Percentiles rank a stretch among this genome's conserved stretches.
Evolutionary conservation across 1,140 invertebrate genomes (phyloP).

Genomic region (Drosophila gunungcola): DNA sequence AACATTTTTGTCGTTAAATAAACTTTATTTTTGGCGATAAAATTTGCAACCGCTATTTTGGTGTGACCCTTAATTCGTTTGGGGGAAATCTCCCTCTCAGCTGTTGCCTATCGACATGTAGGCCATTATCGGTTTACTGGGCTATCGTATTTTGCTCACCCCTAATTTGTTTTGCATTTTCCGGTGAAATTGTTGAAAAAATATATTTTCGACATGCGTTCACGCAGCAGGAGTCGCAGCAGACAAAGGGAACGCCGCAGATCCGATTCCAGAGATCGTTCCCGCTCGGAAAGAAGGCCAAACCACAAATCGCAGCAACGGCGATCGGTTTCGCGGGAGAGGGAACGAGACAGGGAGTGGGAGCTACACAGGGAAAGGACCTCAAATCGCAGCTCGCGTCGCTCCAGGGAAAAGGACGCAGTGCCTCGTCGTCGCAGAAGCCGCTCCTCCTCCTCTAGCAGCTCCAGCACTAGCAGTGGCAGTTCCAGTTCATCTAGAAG

Average conservation of each 20-base stretch:
- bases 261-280: constrained; percentile 19
- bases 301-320: constrained; percentile 5
- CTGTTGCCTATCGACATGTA: constrained; percentile 2
- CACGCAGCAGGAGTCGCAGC: constrained; percentile 59
- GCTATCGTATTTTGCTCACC: neutral
- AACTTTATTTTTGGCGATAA: constrained; percentile 1
- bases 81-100: neutral
- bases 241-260: constrained; percentile 36
- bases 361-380: constrained; percentile 7
- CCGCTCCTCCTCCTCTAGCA: constrained; percentile 31
- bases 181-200: constrained; percentile 21
- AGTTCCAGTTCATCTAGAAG: constrained; percentile 30
- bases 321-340: constrained; percentile 34
- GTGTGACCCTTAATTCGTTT: constrained; percentile 1
- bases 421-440: constrained; percentile 12
- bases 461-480: constrained; percentile 21
- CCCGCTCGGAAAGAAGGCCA: constrained; percentile 21
- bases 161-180: constrained; percentile 27
- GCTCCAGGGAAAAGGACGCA: constrained; percentile 23
- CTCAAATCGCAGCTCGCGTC: constrained; percentile 3
- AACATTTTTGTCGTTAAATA: constrained; percentile 14
- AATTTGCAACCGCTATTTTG: constrained; percentile 3
- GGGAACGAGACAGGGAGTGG: constrained; percentile 20
- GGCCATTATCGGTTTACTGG: neutral
- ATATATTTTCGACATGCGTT: constrained; percentile 39